Evolutionary conservation across 92 coral and sea anemone genomes (phyloP).

Genomic region (Micromussa lordhowensis): DNA sequence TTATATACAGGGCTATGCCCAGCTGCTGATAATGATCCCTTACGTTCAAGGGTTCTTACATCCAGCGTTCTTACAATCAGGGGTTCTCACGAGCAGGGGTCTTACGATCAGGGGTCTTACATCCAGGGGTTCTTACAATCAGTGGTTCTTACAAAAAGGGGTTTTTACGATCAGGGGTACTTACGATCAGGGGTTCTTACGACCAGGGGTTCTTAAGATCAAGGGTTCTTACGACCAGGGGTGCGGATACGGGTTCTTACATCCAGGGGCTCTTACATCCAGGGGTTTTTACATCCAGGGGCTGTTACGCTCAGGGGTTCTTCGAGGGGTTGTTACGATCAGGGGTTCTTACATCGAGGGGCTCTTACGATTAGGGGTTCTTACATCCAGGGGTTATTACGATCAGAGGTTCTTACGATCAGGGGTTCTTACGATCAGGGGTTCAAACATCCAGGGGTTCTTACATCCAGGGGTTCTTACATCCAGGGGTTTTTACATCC

Average conservation of each 20-base stretch:
- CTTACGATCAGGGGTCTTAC: too few species aligned
- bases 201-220: too few species aligned
- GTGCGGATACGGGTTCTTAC: background rate
- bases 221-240: background rate
- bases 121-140: too few species aligned
- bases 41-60: too few species aligned
- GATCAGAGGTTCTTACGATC: background rate
- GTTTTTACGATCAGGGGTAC: too few species aligned
- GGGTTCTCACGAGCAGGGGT: too few species aligned
- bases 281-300: background rate
- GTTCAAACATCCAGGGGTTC: background rate
- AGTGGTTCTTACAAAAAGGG: too few species aligned
- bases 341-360: background rate
- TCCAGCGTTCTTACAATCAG: too few species aligned
- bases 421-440: background rate
- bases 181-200: too few species aligned
- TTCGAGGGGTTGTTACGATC: too few species aligned
- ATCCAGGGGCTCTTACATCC: background rate
- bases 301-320: background rate
- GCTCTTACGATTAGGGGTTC: background rate
- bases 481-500: background rate
- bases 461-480: background rate
- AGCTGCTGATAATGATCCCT: too few species aligned
- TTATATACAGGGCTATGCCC: background rate
- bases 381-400: background rate